A percentile compares a stretch with the other conserved stretches of the same genome.
Evolutionary conservation across 2,888 invertebrate genomes (phyloP).

Genomic region (Agriopis aurantiaria): DNA sequence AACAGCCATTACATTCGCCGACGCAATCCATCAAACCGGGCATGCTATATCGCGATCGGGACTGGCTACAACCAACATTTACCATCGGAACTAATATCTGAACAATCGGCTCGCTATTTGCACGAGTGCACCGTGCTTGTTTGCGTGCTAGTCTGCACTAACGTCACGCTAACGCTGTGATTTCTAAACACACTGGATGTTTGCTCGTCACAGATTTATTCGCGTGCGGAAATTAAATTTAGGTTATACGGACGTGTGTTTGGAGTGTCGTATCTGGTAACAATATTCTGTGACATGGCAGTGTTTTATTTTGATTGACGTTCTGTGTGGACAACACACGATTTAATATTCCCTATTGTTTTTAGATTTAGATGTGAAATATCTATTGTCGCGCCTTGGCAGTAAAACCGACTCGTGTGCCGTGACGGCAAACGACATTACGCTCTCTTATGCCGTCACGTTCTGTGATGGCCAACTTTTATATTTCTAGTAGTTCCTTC

Average conservation of each 20-base stretch:
- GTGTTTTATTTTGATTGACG: conserved; percentile 19
- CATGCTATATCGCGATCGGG: conserved; percentile 70
- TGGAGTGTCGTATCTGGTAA: conserved; percentile 16
- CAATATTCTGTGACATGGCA: conserved; percentile 4
- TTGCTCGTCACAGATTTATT: conserved; percentile 48
- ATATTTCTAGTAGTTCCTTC: too few species aligned
- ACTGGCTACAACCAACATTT: conserved; percentile 63
- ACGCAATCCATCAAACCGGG: conserved; percentile 69
- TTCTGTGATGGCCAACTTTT: too few species aligned
- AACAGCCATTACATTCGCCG: conserved; percentile 59
- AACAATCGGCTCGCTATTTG: conserved; percentile 67
- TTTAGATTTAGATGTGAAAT: too few species aligned
- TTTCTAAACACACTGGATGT: conserved; percentile 62
- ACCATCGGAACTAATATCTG: conserved; percentile 74
- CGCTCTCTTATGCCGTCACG: too few species aligned
- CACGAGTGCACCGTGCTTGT: conserved; percentile 55
- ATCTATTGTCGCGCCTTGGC: too few species aligned
- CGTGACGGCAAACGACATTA: too few species aligned
- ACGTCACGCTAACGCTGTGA: conserved; percentile 54
- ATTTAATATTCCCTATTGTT: background rate
- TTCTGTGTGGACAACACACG: background rate
- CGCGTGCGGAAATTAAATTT: conserved; percentile 44
- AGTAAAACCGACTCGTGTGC: too few species aligned
- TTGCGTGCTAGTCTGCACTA: conserved; percentile 60
- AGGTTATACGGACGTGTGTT: conserved; percentile 22